Conservation (phyloP, 2,888 invertebrate genomes). For the Cantharis nigra region DNA sequence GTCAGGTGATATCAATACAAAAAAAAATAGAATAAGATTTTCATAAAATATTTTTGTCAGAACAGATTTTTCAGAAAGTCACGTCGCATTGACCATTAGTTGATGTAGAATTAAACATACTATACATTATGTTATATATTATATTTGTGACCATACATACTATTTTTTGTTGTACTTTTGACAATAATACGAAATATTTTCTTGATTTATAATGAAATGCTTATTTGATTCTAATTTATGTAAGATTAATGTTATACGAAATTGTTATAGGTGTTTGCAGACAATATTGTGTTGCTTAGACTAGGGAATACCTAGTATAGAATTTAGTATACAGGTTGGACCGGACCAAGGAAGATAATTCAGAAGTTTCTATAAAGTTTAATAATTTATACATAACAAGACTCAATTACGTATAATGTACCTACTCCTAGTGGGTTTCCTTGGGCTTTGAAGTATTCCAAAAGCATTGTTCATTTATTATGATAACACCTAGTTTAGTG, state of each 20-base stretch:
- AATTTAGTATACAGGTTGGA: not conserved
- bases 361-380: not conserved
- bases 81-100: too few relatives aligned
- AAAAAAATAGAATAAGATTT: too few relatives aligned
- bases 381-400: slow-evolving; percentile 2
- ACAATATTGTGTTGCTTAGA: not conserved
- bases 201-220: not conserved
- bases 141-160: too few relatives aligned
- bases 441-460: not conserved
- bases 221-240: not conserved
- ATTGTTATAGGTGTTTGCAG: not conserved
- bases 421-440: not conserved
- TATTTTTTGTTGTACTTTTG: too few relatives aligned
- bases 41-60: too few relatives aligned
- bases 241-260: not conserved
- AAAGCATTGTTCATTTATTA: not conserved
- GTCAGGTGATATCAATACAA: too few relatives aligned
- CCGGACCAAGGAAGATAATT: not conserved
- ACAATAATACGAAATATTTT: too few relatives aligned
- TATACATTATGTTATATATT: too few relatives aligned
- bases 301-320: not conserved
- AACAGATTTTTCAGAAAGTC: too few relatives aligned
- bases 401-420: not conserved
- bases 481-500: slow-evolving; percentile 3
- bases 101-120: too few relatives aligned